Evolutionary conservation across 2,888 invertebrate genomes (phyloP).

Genomic region (Nymphalis polychloros): DNA sequence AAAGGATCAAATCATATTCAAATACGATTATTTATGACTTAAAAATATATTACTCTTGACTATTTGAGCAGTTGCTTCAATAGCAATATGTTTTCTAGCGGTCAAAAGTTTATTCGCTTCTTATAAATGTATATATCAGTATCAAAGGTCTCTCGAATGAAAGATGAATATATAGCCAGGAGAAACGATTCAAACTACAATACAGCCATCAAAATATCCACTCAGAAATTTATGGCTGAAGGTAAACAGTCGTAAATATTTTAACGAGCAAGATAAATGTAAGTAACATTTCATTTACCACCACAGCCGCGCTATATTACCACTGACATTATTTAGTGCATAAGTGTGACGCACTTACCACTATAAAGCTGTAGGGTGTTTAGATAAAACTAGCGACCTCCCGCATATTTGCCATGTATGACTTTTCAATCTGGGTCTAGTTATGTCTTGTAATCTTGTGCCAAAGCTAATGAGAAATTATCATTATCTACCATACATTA

Average conservation of each 20-base stretch:
- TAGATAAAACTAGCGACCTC: slow-evolving; percentile 26
- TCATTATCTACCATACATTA: no score
- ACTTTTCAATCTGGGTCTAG: background rate
- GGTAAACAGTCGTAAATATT: slow-evolving; percentile 61
- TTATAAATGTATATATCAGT: slow-evolving; percentile 21
- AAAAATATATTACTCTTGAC: slow-evolving; percentile 4
- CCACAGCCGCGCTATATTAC: slow-evolving; percentile 34
- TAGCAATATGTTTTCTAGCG: slow-evolving; percentile 10
- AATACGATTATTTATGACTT: slow-evolving; percentile 4
- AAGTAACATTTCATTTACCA: slow-evolving; percentile 43
- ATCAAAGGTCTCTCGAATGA: slow-evolving; percentile 9
- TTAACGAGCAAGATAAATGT: slow-evolving; percentile 52
- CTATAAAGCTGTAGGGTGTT: slow-evolving; percentile 31
- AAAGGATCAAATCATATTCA: slow-evolving; percentile 12
- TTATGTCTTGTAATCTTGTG: background rate
- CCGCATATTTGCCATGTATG: slow-evolving; percentile 7
- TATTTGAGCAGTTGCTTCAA: no score
- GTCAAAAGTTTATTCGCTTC: slow-evolving; percentile 28
- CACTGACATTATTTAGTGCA: slow-evolving; percentile 38
- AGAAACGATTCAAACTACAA: slow-evolving; percentile 39
- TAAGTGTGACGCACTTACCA: slow-evolving; percentile 35
- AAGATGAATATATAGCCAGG: slow-evolving; percentile 27
- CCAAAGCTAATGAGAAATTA: no score
- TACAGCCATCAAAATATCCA: slow-evolving; percentile 43
- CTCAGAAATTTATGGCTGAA: slow-evolving; percentile 52